Conservation (phyloP, 2,113 vertebrate species). For the Melanerpes formicivorus region DNA sequence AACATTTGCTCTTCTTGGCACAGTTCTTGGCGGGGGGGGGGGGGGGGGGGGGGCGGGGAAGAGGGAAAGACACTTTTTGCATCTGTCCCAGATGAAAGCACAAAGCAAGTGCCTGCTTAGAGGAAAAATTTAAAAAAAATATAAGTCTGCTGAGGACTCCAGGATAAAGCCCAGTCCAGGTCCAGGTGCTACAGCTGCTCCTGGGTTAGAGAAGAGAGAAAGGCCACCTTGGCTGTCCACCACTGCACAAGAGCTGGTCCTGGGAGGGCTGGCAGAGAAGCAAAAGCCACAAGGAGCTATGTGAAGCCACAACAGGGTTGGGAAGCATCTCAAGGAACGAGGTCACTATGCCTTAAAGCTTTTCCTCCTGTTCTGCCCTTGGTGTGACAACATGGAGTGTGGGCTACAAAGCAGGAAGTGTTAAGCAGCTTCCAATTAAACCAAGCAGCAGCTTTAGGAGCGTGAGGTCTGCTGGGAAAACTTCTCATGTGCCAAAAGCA, state of each 20-base stretch:
- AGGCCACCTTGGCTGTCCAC: neutral
- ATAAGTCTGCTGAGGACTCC: neutral
- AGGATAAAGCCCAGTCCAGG: neutral
- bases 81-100: neutral
- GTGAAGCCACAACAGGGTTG: neutral
- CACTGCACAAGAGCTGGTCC: neutral
- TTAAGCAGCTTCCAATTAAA: neutral
- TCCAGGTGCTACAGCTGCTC: neutral
- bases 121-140: neutral
- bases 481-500: neutral
- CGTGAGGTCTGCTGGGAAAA: neutral
- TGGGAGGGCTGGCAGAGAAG: neutral
- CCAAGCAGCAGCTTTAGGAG: neutral
- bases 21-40: neutral
- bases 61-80: neutral
- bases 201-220: neutral
- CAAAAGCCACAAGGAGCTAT: neutral
- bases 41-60: neutral
- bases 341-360: neutral
- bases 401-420: fast-evolving
- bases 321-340: neutral
- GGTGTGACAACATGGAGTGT: fast-evolving
- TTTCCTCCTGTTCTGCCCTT: neutral
- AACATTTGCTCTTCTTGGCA: neutral
- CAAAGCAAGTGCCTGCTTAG: neutral